These are phyloP conservation scores for Halcyon malimbica DNA, from an alignment of 2,113 vertebrate genomes.

Conservation along the genomic window DNA sequence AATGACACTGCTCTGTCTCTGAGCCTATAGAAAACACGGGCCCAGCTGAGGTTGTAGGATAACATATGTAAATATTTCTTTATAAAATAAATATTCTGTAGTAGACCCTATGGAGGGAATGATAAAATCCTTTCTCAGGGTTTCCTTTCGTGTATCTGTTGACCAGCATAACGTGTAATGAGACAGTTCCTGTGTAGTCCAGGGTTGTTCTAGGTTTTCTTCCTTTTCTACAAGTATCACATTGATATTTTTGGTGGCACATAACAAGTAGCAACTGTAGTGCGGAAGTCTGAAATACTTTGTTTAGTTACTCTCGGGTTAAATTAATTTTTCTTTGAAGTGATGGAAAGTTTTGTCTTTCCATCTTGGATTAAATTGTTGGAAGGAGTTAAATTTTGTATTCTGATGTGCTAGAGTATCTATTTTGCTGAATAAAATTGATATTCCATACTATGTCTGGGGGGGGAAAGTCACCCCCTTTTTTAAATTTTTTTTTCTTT, in stretches of 20 bases:
- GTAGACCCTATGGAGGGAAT: not conserved
- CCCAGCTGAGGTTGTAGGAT: not conserved
- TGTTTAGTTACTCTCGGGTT: not conserved
- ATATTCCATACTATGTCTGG: not conserved
- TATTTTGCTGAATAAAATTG: not conserved
- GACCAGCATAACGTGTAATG: not conserved
- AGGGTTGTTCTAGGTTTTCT: not conserved
- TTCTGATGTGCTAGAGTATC: not conserved
- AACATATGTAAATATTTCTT: not conserved
- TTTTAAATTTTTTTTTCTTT: not conserved
- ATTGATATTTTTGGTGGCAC: not conserved
- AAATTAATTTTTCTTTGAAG: not conserved
- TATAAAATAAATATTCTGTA: not conserved
- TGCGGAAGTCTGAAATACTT: not conserved
- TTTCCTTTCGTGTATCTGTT: not conserved
- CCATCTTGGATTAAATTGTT: not conserved
- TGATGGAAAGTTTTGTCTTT: not conserved
- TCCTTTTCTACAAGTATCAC: not conserved
- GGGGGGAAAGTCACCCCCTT: too few species aligned
- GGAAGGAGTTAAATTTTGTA: not conserved
- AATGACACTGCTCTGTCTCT: fast-evolving
- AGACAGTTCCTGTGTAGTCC: not conserved
- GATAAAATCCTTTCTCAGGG: not conserved
- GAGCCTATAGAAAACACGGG: not conserved
- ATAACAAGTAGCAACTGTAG: not conserved